These are phyloP conservation scores for Scolanthus callimorphus DNA, from an alignment of 92 coral and sea anemone species.

Conservation along the genomic window DNA sequence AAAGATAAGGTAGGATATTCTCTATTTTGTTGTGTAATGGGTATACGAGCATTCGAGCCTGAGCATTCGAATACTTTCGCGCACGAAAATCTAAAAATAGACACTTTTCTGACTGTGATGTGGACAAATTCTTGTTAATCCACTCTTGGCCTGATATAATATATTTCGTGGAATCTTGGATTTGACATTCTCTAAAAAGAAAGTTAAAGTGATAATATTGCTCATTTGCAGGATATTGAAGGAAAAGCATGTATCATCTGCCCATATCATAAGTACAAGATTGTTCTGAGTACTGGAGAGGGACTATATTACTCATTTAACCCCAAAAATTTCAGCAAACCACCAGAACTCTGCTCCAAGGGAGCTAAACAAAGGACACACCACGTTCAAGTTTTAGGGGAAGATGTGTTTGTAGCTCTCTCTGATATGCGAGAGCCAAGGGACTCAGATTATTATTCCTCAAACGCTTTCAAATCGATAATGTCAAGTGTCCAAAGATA, in stretches of 20 bases:
- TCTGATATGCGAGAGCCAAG: constrained; percentile 36
- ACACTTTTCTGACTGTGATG: too few relatives aligned
- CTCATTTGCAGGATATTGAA: constrained; percentile 44
- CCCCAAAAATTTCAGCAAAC: constrained; percentile 49
- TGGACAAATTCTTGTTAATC: too few relatives aligned
- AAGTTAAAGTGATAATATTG: too few relatives aligned
- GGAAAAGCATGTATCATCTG: constrained; percentile 54
- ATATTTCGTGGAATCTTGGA: too few relatives aligned
- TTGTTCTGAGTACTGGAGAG: constrained; percentile 54
- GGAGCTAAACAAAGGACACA: constrained; percentile 51
- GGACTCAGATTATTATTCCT: constrained; percentile 44
- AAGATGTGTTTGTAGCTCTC: constrained; percentile 43
- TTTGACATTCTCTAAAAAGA: too few relatives aligned
- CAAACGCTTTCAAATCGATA: constrained; percentile 13
- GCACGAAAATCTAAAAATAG: too few relatives aligned
- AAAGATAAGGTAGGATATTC: too few relatives aligned
- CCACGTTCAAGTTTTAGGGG: constrained; percentile 27
- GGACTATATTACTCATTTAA: constrained; percentile 50
- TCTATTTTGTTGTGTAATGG: too few relatives aligned
- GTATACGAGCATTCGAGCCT: too few relatives aligned
- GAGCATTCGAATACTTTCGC: too few relatives aligned
- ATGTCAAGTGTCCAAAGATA: too few relatives aligned
- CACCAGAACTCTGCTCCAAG: constrained; percentile 46
- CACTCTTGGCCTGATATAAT: too few relatives aligned
- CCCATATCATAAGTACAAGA: constrained; percentile 59